Evolutionary conservation across 2,888 invertebrate species (phyloP), one percentile per base, ranked within the genome.

Genomic region (Crematogaster levior): DNA sequence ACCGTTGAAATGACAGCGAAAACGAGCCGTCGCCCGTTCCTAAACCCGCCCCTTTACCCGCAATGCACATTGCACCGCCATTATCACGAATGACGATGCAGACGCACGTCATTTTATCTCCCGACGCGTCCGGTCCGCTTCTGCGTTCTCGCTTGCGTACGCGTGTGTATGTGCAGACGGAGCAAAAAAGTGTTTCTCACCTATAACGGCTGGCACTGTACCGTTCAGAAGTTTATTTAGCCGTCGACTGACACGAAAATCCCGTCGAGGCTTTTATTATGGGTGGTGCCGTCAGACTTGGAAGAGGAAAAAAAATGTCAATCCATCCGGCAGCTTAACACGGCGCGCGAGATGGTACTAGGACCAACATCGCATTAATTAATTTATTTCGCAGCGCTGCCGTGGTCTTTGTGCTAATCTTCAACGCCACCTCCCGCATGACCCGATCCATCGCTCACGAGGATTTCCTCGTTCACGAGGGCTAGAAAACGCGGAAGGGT

Each of bases 41-140:
- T 75, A 40, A 75, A 70, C 46, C 43, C 43, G 43, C 48, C 46
- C 66, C 60, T 53, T 68, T 65, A 65, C 61, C 83, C 80, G 37
- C 61, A 65, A 66, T 75, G 70, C 83, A 80, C 81, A 53, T 65
- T 65, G 72, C 72, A 53, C 73, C 83, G 68, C 89, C 88, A 92
- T 92, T 92, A 93, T 90, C 87, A 86, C 89, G 89, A 90, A 92
- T 93, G 93, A 93, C 92, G 91, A 89, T 90, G 92, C 92, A 91
- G 86, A 88, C 90, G 88, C 86, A 86, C 89, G 90, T 91, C 89
- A 91, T 92, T 92, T 90, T 90, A 91, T 88, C 87, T 89, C 87
- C 51, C 86, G 82, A 83, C 88, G 80, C 84, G 83, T 84, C 88
- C 84, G 77, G 86, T 51, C 74, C 79, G 83, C 77, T 83, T 89